phyloP scores from a whole-genome alignment of 2,113 vertebrate genomes.

The Turnix velox region DNA sequence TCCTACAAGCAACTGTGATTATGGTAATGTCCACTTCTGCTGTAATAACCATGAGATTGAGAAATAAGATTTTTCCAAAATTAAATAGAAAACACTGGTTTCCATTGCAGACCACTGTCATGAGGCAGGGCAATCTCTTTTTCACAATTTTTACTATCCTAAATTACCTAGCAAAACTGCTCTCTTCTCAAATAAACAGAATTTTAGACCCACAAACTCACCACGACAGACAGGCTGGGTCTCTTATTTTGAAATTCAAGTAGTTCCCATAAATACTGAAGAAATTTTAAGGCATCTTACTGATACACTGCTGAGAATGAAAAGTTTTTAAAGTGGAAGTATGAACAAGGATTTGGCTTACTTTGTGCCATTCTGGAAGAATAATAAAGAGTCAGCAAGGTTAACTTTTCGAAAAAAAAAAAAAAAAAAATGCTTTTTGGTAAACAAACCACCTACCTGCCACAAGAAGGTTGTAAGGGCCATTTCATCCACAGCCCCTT shows the following conservation, averaged over 20 bases:
- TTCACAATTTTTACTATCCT: neutral
- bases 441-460: neutral
- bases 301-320: neutral
- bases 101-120: neutral
- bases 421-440: neutral
- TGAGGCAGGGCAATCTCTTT: neutral
- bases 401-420: neutral
- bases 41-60: neutral
- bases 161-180: neutral
- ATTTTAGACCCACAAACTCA: neutral
- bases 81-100: neutral
- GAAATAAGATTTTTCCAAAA: neutral
- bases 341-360: neutral
- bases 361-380: neutral
- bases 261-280: neutral
- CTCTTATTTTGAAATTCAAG: neutral
- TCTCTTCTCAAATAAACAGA: neutral
- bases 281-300: neutral
- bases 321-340: neutral
- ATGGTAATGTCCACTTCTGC: neutral
- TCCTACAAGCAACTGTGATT: neutral
- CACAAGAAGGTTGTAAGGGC: neutral
- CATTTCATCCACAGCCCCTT: neutral
- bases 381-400: neutral
- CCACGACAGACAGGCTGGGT: neutral